Evolutionary conservation across 1,140 invertebrate genomes (phyloP).

Genomic region (Cherax destructor): DNA sequence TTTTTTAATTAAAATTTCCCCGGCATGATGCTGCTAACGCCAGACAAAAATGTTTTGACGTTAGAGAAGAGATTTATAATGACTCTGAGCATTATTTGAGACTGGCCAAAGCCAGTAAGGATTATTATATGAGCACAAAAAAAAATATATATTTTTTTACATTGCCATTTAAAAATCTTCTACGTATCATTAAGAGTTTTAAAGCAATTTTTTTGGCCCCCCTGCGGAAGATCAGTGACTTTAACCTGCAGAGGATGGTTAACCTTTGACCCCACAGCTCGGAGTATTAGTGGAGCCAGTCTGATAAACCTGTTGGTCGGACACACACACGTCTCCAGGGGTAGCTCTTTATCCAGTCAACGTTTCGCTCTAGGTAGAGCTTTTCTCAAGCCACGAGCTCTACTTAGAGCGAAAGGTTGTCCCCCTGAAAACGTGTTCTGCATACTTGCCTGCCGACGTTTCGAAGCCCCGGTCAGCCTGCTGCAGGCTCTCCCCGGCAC

Average conservation of each 20-base stretch:
- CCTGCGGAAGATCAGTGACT: not conserved
- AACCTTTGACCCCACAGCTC: not conserved
- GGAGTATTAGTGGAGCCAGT: not conserved
- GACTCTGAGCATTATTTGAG: not conserved
- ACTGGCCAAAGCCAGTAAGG: not conserved
- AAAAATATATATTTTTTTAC: not conserved
- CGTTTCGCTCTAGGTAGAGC: no score
- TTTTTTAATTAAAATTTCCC: not conserved
- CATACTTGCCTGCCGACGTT: no score
- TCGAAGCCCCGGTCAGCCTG: no score
- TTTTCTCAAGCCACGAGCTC: no score
- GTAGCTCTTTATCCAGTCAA: no score
- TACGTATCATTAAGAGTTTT: slow-evolving; percentile 4
- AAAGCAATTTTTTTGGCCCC: not conserved
- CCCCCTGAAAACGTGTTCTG: no score
- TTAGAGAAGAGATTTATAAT: not conserved
- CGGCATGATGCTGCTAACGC: not conserved
- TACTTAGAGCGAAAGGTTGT: no score
- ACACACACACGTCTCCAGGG: no score
- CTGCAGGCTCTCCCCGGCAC: no score
- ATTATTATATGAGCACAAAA: not conserved
- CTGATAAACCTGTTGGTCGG: no score
- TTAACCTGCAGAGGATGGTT: not conserved
- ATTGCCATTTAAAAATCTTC: not conserved
- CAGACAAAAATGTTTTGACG: not conserved